These are phyloP conservation scores for Digitonthophagus gazella DNA, from an alignment of 2,888 invertebrate species.

Conservation along the genomic window DNA sequence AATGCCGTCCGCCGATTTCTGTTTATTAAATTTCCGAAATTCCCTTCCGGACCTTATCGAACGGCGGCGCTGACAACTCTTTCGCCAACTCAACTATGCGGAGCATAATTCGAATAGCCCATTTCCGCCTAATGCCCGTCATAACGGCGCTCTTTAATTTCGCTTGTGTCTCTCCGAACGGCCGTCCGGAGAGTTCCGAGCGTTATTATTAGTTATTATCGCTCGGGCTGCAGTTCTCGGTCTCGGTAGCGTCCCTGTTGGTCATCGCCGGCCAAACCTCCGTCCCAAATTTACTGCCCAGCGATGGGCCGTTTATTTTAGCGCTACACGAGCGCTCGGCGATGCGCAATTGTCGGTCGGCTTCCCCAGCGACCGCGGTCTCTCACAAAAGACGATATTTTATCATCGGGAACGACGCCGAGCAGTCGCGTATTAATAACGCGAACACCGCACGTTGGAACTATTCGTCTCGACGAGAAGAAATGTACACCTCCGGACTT, in stretches of 20 bases:
- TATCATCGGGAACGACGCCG: constrained; percentile 6
- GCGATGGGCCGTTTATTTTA: constrained; percentile 12
- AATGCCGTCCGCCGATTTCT: constrained; percentile 1
- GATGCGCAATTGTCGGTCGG: constrained; percentile 12
- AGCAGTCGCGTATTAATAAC: neutral
- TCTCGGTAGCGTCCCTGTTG: constrained; percentile 3
- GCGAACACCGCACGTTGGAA: neutral
- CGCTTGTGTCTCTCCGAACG: neutral
- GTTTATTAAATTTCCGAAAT: constrained; percentile 15
- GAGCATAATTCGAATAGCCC: neutral
- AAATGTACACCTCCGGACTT: neutral
- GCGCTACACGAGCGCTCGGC: constrained; percentile 5
- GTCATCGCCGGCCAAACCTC: constrained; percentile 2
- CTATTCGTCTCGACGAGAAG: neutral
- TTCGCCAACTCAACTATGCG: neutral
- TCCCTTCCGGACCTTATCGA: neutral
- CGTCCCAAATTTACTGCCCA: constrained; percentile 14
- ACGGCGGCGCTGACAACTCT: too few relatives aligned
- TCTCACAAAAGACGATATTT: constrained; percentile 16
- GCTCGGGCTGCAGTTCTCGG: constrained; percentile 3
- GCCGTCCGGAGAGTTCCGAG: neutral
- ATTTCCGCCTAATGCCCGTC: neutral
- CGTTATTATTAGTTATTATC: neutral
- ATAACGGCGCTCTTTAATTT: constrained; percentile 5
- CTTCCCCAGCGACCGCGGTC: neutral